Conservation (phyloP, 2,888 invertebrate species). For the Papilio demoleus region DNA sequence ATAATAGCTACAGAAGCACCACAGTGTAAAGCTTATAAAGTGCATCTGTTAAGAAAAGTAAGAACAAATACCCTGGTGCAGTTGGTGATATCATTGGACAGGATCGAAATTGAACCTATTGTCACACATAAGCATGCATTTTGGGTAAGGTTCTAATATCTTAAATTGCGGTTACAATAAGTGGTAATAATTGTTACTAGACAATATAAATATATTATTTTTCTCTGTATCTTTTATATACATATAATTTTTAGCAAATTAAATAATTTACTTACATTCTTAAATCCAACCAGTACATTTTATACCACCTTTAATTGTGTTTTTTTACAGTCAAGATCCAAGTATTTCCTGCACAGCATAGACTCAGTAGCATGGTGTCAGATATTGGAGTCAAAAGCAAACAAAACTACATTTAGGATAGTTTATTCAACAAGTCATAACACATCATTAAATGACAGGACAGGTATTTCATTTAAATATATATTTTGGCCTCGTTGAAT, state of each 20-base stretch:
- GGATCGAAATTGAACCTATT: conserved; percentile 95
- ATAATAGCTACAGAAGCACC: conserved; percentile 93
- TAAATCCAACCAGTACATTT: too few relatives aligned
- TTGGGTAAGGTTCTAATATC: conserved; percentile 68
- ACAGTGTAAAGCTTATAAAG: conserved; percentile 91
- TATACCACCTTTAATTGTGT: neutral
- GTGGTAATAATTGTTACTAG: too few relatives aligned
- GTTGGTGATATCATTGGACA: conserved; percentile 94
- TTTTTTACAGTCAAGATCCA: conserved; percentile 83
- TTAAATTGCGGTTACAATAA: too few relatives aligned
- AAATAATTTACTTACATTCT: too few relatives aligned
- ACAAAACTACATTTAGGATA: conserved; percentile 89
- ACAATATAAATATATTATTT: too few relatives aligned
- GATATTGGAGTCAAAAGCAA: conserved; percentile 88
- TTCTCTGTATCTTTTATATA: too few relatives aligned
- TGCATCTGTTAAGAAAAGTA: conserved; percentile 91
- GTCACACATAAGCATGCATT: conserved; percentile 86
- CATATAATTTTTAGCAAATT: too few relatives aligned
- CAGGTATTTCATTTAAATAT: conserved; percentile 55
- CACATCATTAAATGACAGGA: conserved; percentile 59
- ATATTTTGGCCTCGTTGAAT: too few relatives aligned
- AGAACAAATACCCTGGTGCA: conserved; percentile 92
- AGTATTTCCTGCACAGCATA: conserved; percentile 93
- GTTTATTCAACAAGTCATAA: conserved; percentile 83
- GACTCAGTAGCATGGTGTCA: conserved; percentile 95